Evolutionary conservation across 1,140 invertebrate genomes (phyloP), one percentile per base, ranked within the genome.

Genomic region (Lasioglossum albipes): DNA sequence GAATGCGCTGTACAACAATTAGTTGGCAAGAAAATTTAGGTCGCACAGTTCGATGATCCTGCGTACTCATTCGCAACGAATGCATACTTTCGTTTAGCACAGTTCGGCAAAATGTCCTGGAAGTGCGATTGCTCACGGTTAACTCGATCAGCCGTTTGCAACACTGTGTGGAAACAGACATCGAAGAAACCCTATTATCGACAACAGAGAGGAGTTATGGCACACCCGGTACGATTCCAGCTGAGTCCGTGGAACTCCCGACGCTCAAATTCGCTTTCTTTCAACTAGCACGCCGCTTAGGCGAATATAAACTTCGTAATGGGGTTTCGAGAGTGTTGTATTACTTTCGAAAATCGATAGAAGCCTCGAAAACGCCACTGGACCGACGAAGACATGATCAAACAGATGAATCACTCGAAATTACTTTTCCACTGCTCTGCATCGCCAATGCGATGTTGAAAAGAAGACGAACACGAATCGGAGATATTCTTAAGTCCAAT

Each of bases 281-380:
- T 52, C 27, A 31, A 49, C 3, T 7, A 10, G 2, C 42, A 68
- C 31, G 36, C 41, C 59, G 45, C 36, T 49, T 69, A 64, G 52
- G 81, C 49, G 81, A 84, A 68, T 73, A 64, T 80, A 81, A 68
- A 84, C 67, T 42, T 31, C 75, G 62, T 22, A 62, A 45, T 42
- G 52, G 9, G 54, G 36, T 62, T 72, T 18, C 57, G 20, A 45
- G 52, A 36, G 52, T 31, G 31, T 49, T 62, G 67, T 84, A 83
- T 79, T 79, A 80, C 57, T 75, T 27, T 45, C 18, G 16, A 27
- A 36, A 13, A 68, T 31, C 73, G 62, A 66, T 41, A 70, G 36
- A 22, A 42, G 16, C 54, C 18, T 6, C 16, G 67, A 27, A n/a
- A 22, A 20, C n/a, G 36, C 22, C 10, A 41, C 45, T 6, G 27